Evolutionary conservation across 2,797 vertebrate species (phyloP).

Genomic region (Siniperca scherzeri): DNA sequence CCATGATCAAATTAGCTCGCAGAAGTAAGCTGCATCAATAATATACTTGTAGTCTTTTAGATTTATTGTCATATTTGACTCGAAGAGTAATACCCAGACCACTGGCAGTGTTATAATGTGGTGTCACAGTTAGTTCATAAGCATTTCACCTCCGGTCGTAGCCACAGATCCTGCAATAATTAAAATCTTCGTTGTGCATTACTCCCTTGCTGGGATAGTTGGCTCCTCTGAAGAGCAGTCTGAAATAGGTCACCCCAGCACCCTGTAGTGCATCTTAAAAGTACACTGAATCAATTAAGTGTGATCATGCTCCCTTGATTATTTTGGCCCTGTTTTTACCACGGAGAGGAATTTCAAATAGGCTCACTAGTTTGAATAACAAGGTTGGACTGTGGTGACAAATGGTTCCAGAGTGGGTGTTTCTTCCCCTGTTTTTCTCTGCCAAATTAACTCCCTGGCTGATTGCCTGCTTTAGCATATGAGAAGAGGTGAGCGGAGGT

Average conservation of each 20-base stretch:
- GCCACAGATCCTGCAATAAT: conserved; percentile 83
- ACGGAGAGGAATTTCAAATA: conserved; percentile 86
- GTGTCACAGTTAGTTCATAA: conserved; percentile 79
- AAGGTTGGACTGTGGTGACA: conserved; percentile 85
- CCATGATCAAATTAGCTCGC: conserved; percentile 1
- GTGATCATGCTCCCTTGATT: conserved; percentile 88
- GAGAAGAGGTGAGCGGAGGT: conserved; percentile 82
- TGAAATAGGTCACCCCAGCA: conserved; percentile 89
- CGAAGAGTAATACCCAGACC: conserved; percentile 64
- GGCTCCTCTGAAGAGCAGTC: conserved; percentile 83
- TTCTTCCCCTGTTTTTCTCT: conserved; percentile 76
- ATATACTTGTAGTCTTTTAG: conserved; percentile 15
- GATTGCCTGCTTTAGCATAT: conserved; percentile 84
- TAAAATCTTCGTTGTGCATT: conserved; percentile 84
- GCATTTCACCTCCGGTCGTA: conserved; percentile 81
- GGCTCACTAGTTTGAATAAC: conserved; percentile 83
- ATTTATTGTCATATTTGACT: conserved; percentile 53
- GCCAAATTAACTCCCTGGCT: conserved; percentile 84
- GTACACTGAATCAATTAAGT: conserved; percentile 88
- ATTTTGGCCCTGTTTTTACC: conserved; percentile 86
- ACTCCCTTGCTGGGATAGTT: conserved; percentile 82
- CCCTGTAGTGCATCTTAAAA: conserved; percentile 88
- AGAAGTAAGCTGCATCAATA: conserved; percentile 39
- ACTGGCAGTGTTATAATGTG: conserved; percentile 72
- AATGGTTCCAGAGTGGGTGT: conserved; percentile 81